phyloP scores from a whole-genome alignment of 23 tunicate species.

The Oikopleura dioica region DNA sequence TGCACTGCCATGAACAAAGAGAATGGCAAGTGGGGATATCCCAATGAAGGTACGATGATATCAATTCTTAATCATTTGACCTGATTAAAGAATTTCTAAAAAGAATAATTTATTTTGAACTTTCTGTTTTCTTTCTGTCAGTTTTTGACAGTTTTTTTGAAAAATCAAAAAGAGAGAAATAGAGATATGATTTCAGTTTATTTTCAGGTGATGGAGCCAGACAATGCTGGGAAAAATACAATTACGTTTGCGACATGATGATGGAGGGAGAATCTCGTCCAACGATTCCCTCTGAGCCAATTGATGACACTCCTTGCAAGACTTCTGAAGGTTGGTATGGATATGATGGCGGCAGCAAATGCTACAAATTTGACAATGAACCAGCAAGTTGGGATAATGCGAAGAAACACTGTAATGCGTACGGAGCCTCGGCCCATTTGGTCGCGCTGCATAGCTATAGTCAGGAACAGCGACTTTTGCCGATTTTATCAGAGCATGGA shows the following conservation, averaged over 20 bases:
- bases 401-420: not conserved
- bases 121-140: too few species aligned
- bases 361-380: too few species aligned
- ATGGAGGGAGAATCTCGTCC: not conserved
- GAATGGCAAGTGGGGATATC: not conserved
- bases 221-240: not conserved
- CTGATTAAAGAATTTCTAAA: too few species aligned
- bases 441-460: not conserved
- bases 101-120: too few species aligned
- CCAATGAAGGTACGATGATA: too few species aligned
- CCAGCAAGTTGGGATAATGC: not conserved
- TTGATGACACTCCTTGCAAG: not conserved
- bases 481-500: not conserved
- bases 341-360: too few species aligned
- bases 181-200: too few species aligned
- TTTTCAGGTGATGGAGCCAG: not conserved
- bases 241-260: slow-evolving; percentile 1
- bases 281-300: not conserved
- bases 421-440: not conserved
- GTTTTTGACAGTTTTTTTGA: too few species aligned
- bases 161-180: too few species aligned
- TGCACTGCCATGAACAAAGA: not conserved
- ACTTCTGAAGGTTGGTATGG: not conserved
- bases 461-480: not conserved
- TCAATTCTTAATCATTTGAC: too few species aligned